Base-by-base conservation (phyloP, 2,113 vertebrate genomes). In the Alouatta palliata region DNA sequence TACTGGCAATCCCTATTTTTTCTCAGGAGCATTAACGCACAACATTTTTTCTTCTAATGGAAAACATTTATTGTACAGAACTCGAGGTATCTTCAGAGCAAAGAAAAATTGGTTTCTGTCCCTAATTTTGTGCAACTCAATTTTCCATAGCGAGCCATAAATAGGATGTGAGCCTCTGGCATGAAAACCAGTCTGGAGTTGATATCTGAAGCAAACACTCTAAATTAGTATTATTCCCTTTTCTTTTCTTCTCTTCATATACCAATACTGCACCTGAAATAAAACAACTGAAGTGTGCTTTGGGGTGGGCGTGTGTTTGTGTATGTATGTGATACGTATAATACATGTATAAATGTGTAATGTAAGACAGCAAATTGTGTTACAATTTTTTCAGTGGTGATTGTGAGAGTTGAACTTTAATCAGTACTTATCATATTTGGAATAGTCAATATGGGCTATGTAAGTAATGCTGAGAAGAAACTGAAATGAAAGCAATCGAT, bases 41-140 rank as follows among this genome's bases (percentile, higher is more conserved):
- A 82, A 71, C 66, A 73, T 95, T 97, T 87, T 64, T 90, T 81
- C 40, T 91, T 82, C 81, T 95, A 96, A 96, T 97, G 79, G 84
- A 94, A 97, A 97, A 97, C 92, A 96, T 82, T 97, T 97, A 90
- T 70, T 85, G 71, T 81, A 43, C 83, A 82, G 73, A 97, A 61
- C 21, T 79, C 30, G 30, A 95, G 58, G 64, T 93, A 91, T 91
- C 91, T 90, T 97, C 75, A 95, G 89, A 97, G 92, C 87, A 97
- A 92, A 95, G 49, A 64, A 94, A 97, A 96, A 92, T 64, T 85
- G 30, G 70, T 96, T 87, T 96, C 52, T 96, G 87, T 95, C 96
- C 68, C 87, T 93, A 85, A 94, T 87, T 97, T 96, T 94, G 70
- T 25, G 92, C 84, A 87, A 96, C 43, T 92, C 71, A 54, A 90